phyloP scores from a whole-genome alignment of 1,140 invertebrate genomes.

The Bathynomus jamesi region DNA sequence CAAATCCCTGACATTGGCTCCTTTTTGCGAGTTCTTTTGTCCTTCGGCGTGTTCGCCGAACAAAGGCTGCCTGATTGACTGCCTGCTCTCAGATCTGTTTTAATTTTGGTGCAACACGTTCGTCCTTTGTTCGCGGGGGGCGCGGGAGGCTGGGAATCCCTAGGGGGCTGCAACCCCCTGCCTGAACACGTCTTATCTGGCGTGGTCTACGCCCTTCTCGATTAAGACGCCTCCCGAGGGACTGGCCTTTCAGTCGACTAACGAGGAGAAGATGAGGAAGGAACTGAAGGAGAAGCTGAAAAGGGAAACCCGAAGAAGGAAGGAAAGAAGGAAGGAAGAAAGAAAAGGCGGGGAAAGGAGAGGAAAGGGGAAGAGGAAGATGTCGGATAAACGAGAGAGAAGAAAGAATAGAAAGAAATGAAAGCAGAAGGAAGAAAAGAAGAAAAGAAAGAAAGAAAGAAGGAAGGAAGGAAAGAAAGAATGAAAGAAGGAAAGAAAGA shows the following conservation, averaged over 20 bases:
- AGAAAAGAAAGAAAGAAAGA: conserved; percentile 1
- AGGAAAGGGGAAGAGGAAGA: not conserved
- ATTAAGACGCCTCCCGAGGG: conserved; percentile 35
- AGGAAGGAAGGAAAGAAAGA: not conserved
- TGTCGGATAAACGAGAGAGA: not conserved
- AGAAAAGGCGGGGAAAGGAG: not conserved
- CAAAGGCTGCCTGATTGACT: conserved; percentile 27
- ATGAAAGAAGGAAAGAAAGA: not conserved
- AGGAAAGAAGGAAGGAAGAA: not conserved
- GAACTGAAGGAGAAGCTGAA: not conserved
- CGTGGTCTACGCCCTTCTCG: conserved; percentile 29
- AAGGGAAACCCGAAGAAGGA: not conserved
- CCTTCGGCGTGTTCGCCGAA: conserved; percentile 24
- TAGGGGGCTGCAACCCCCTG: conserved; percentile 15
- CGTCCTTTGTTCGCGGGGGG: conserved; percentile 23
- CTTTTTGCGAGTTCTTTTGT: conserved; percentile 34
- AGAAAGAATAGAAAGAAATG: conserved; percentile 8
- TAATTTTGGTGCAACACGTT: conserved; percentile 38
- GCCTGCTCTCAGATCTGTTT: conserved; percentile 36
- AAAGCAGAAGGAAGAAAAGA: conserved; percentile 7
- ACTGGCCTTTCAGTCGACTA: conserved; percentile 19
- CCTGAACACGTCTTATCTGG: conserved; percentile 36
- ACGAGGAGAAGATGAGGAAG: not conserved
- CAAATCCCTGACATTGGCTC: conserved; percentile 34
- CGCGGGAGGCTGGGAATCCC: conserved; percentile 13